Base-by-base conservation (phyloP, 2,113 vertebrate species). In the Caranx ignobilis region DNA sequence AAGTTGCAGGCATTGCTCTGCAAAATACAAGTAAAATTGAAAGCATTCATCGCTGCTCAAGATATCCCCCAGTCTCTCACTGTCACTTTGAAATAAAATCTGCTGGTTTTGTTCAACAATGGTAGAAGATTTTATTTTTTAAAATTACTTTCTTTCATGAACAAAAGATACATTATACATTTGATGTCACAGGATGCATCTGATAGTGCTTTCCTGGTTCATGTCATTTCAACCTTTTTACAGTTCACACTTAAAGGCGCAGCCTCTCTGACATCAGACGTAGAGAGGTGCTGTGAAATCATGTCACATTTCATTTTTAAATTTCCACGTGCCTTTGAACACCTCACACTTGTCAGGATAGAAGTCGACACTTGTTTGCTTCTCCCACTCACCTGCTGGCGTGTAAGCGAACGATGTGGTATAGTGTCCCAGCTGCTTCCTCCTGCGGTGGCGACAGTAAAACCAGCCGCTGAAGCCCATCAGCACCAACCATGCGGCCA, bases 321-420 rank as follows among this genome's bases (percentile, higher is more conserved):
- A 52, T 37, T 77, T 71, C 11, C 68, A 39, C 18, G 5, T 32
- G 45, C 6, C 75, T 34, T 11, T 78, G 39, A 74, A 34, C 31
- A 50, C 6, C 7, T 6, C 2, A 2, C 18, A 32, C 12, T 37
- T 63, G 48, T 62, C 62, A 59, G 9, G 34, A 72, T 16, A 32
- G 6, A 15, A 64, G 56, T 66, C 19, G 12, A n/a, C 19, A 48
- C 10, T 18, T 60, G 3, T 26, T 26, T 26, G 26, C 26, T 11
- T 35, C 35, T 3, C 39, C 31, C 11, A 16, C 90, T 92, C 89
- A 96, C 97, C 96, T 66, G 96, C 95, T 11, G 98, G 97, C 0
- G 96, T 97, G 80, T 98, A 99, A 21, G 97, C 97, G 31, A 99
- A 99, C 70, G 98, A 99, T 0, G 97, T 98, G 94, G 96, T 92